Percentiles rank a stretch among this genome's conserved stretches.
Conservation (phyloP, 2,113 vertebrate genomes). For the Burhinus bistriatus region DNA sequence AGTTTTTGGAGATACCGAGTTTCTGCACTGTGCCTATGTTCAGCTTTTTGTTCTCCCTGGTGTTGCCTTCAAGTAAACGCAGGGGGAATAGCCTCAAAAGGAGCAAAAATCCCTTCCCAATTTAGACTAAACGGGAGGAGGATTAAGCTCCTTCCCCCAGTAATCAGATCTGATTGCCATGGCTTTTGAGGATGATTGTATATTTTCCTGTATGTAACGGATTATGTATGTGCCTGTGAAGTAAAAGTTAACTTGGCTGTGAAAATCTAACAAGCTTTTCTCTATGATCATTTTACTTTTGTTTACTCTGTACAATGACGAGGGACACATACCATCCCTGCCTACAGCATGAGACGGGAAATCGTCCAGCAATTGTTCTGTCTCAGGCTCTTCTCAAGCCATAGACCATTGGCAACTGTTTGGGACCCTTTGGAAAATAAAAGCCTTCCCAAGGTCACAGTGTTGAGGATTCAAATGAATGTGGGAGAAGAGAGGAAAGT, state of each 20-base stretch:
- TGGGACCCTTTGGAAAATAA: not conserved
- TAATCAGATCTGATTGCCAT: not conserved
- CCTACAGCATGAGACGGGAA: not conserved
- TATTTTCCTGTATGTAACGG: not conserved
- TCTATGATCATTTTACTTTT: not conserved
- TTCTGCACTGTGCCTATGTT: not conserved
- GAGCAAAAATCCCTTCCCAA: not conserved
- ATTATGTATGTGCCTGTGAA: not conserved
- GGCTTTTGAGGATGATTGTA: not conserved
- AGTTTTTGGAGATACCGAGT: not conserved
- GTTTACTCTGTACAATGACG: not conserved
- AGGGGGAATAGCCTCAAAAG: not conserved
- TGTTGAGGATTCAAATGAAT: not conserved
- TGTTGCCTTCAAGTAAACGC: not conserved
- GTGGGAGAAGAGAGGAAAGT: not conserved
- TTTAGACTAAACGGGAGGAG: not conserved
- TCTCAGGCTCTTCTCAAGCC: not conserved
- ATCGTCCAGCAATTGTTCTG: not conserved
- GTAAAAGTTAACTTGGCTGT: not conserved
- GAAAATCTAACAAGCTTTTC: not conserved
- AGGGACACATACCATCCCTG: fast-evolving
- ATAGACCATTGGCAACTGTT: fast-evolving
- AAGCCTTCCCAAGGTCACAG: not conserved
- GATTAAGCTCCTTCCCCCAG: not conserved
- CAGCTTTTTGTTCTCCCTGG: not conserved